These are phyloP conservation scores for Sipha flava DNA, from an alignment of 1,140 invertebrate genomes.

Conservation along the genomic window DNA sequence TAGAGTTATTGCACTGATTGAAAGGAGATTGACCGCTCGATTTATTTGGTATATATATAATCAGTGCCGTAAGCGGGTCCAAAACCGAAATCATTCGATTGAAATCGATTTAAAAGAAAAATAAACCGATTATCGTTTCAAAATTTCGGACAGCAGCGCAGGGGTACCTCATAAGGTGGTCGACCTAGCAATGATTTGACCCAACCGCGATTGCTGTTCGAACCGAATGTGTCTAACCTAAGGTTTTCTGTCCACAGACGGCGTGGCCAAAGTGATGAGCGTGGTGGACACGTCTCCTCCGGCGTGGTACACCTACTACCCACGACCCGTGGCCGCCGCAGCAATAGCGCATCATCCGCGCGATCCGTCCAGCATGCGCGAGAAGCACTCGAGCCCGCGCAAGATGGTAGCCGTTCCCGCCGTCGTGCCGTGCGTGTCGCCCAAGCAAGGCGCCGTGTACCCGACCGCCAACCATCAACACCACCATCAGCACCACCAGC, in stretches of 20 bases:
- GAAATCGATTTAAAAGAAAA: no score
- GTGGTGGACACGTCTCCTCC: constrained; percentile 39
- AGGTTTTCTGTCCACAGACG: constrained; percentile 36
- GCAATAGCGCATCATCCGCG: constrained; percentile 1
- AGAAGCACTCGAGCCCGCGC: constrained; percentile 67
- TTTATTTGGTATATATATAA: no score
- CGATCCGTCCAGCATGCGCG: constrained; percentile 52
- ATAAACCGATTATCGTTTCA: no score
- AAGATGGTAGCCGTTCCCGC: constrained; percentile 55
- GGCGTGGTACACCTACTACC: constrained; percentile 41
- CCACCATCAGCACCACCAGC: constrained; percentile 41
- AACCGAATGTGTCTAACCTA: no score
- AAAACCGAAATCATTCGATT: no score
- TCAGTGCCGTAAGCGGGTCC: no score
- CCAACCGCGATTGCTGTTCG: no score
- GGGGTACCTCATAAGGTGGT: no score
- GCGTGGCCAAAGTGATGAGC: constrained; percentile 39
- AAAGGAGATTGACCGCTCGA: no score
- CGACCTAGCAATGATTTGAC: no score
- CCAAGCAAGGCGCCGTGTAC: constrained; percentile 62
- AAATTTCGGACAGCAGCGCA: no score
- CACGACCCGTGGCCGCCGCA: constrained; percentile 33
- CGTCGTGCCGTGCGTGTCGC: constrained; percentile 51
- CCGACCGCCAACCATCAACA: constrained; percentile 52
- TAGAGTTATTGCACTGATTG: no score